Evolutionary conservation across 2,113 vertebrate genomes (phyloP).

Genomic region (Montifringilla adamsi): DNA sequence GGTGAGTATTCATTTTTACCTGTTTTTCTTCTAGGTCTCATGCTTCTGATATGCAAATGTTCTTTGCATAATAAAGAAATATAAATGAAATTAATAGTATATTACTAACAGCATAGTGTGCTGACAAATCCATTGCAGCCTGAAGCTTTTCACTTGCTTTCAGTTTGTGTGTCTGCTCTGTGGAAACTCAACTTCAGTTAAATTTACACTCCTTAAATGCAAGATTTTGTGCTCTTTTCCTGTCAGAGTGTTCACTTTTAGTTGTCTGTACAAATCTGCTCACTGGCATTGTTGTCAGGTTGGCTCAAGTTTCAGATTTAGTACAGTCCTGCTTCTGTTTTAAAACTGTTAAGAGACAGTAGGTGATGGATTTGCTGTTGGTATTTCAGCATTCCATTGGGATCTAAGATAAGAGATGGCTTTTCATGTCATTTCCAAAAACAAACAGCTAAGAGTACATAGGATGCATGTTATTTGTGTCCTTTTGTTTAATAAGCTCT

Average conservation of each 20-base stretch:
- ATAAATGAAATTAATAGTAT: background rate
- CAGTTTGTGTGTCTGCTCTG: background rate
- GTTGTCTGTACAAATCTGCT: background rate
- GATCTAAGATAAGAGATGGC: background rate
- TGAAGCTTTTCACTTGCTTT: background rate
- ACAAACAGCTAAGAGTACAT: background rate
- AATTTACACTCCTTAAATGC: background rate
- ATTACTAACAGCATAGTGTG: background rate
- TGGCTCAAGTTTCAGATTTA: background rate
- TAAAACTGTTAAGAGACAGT: background rate
- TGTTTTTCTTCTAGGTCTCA: background rate
- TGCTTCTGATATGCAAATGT: background rate
- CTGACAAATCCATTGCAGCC: background rate
- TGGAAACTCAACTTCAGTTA: background rate
- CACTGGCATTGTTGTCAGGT: background rate
- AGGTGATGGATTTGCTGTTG: background rate
- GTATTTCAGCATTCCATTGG: background rate
- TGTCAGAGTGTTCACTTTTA: background rate
- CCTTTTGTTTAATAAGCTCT: background rate
- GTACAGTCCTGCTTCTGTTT: background rate
- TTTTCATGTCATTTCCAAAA: background rate
- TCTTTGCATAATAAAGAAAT: background rate
- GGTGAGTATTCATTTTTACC: conserved; percentile 68
- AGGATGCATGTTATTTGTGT: background rate
- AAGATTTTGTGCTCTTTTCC: background rate